phyloP scores from a whole-genome alignment of 2,888 invertebrate genomes.

The Drosophila neoperkinsi region DNA sequence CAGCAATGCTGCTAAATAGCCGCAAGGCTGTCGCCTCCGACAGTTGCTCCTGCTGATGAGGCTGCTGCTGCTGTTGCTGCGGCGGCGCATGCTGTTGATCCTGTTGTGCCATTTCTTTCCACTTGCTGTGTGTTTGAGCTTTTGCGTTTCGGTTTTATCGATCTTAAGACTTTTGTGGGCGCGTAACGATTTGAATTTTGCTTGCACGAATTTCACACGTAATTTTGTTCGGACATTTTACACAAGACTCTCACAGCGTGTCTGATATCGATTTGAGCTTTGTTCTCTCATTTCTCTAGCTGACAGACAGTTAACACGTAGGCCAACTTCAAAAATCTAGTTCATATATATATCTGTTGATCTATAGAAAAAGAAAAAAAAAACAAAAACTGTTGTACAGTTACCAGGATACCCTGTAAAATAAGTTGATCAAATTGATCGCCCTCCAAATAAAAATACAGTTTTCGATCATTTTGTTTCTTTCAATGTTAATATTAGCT shows the following conservation, averaged over 20 bases:
- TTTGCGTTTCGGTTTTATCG: conserved; percentile 10
- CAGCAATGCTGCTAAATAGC: conserved; percentile 65
- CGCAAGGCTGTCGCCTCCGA: conserved; percentile 72
- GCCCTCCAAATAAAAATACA: conserved; percentile 8
- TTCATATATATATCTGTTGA: neutral
- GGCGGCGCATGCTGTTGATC: conserved; percentile 16
- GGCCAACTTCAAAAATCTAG: conserved; percentile 7
- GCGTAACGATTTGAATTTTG: conserved; percentile 54
- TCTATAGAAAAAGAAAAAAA: neutral
- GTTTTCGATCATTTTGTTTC: conserved; percentile 13
- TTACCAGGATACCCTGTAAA: neutral
- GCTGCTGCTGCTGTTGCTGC: conserved; percentile 34
- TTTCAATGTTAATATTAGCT: conserved; percentile 58
- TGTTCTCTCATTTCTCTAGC: too few species aligned
- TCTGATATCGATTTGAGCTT: conserved; percentile 19
- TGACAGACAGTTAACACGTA: neutral
- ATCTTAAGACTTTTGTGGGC: conserved; percentile 22
- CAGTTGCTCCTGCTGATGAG: conserved; percentile 18
- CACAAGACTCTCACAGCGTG: conserved; percentile 65
- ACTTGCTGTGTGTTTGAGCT: neutral
- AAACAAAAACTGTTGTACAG: neutral
- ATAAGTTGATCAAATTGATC: neutral
- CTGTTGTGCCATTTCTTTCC: conserved; percentile 47
- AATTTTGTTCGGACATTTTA: conserved; percentile 70
- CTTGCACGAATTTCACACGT: conserved; percentile 60